Evolutionary conservation across 2,113 vertebrate species (phyloP).

Genomic region (Elephantulus edwardii): DNA sequence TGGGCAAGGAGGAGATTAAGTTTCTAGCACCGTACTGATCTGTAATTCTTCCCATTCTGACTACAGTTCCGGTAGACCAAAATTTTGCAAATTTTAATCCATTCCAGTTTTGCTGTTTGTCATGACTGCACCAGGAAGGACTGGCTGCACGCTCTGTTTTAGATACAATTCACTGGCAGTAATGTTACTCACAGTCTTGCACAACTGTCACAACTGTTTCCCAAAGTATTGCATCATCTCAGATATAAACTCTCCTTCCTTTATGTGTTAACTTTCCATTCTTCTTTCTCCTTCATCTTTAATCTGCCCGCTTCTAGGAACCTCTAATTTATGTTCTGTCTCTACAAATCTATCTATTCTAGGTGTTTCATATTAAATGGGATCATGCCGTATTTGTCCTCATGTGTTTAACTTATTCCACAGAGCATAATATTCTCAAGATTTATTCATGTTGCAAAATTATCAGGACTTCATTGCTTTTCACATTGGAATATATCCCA

Average conservation of each 20-base stretch:
- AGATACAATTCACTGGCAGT: background rate
- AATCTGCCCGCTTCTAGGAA: background rate
- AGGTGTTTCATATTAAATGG: background rate
- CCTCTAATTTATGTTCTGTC: background rate
- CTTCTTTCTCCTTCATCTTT: background rate
- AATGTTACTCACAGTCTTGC: background rate
- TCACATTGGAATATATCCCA: background rate
- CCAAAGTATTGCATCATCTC: background rate
- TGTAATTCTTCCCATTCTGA: background rate
- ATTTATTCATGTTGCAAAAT: background rate
- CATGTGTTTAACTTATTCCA: background rate
- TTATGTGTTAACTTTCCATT: background rate
- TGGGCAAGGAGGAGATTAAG: background rate
- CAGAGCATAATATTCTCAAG: background rate
- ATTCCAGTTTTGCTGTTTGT: background rate
- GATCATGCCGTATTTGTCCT: background rate
- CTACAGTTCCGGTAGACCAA: background rate
- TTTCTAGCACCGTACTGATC: background rate
- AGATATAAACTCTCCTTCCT: background rate
- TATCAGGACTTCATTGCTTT: background rate
- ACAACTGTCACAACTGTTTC: background rate
- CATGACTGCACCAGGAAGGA: background rate
- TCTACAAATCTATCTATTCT: background rate
- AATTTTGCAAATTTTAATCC: background rate
- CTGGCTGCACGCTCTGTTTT: background rate